Conservation (phyloP, 1,140 invertebrate genomes). For the Halotydeus destructor region DNA sequence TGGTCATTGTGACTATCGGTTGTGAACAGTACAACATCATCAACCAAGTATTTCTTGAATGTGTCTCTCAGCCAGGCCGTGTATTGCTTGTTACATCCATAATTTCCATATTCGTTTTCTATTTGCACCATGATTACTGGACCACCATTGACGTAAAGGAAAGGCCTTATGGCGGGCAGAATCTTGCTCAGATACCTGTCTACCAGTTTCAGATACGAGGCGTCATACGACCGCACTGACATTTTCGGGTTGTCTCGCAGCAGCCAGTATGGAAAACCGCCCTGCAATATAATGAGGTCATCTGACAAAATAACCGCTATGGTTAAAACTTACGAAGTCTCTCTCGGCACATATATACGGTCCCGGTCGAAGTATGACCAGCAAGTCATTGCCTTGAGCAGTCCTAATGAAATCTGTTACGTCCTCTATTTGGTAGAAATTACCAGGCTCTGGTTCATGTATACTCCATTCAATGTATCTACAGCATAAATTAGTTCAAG, state of each 20-base stretch:
- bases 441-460: conserved; percentile 24
- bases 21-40: conserved; percentile 14
- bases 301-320: no score
- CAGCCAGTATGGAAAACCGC: conserved; percentile 26
- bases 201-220: conserved; percentile 22
- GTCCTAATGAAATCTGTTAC: conserved; percentile 30
- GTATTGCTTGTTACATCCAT: conserved; percentile 15
- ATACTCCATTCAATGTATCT: conserved; percentile 11
- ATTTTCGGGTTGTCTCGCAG: conserved; percentile 14
- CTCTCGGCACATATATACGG: conserved; percentile 33
- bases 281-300: conserved; percentile 17
- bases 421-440: conserved; percentile 34
- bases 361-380: conserved; percentile 28
- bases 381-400: conserved; percentile 25
- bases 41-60: conserved; percentile 7
- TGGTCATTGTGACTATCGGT: no score
- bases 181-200: conserved; percentile 23
- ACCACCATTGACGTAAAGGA: conserved; percentile 25
- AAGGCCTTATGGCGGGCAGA: conserved; percentile 23
- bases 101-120: conserved; percentile 20
- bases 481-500: conserved; percentile 18
- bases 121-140: conserved; percentile 25
- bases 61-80: conserved; percentile 7
- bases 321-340: conserved; percentile 27
- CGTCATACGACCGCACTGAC: conserved; percentile 14